phyloP scores from a whole-genome alignment of 2,797 vertebrate species.

The Eleutherodactylus coqui region DNA sequence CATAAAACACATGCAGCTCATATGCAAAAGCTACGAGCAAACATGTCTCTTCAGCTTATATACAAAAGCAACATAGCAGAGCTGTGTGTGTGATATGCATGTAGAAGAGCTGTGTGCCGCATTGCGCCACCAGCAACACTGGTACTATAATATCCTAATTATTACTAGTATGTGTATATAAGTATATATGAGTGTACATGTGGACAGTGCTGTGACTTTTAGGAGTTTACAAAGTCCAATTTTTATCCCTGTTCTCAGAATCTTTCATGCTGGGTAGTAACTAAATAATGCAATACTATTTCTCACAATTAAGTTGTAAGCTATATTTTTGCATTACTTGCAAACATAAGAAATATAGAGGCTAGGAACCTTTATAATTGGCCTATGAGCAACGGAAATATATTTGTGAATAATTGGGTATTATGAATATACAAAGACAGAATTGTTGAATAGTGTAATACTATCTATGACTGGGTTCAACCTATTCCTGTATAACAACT shows the following conservation, averaged over 20 bases:
- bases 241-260: neutral
- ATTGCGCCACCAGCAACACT: too few species aligned
- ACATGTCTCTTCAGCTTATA: too few species aligned
- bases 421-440: neutral
- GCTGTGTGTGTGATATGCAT: too few species aligned
- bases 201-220: neutral
- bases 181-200: neutral
- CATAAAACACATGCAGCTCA: too few species aligned
- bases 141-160: neutral
- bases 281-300: slow-evolving; percentile 25
- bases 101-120: too few species aligned
- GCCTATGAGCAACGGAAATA: neutral
- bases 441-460: neutral
- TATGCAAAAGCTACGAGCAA: too few species aligned
- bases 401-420: neutral
- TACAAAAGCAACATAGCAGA: too few species aligned
- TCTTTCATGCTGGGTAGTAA: slow-evolving; percentile 12
- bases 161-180: neutral
- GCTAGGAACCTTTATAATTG: neutral
- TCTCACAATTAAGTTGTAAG: neutral
- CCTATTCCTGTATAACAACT: too few species aligned
- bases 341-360: neutral
- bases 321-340: neutral
- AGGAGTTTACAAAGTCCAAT: slow-evolving; percentile 1
- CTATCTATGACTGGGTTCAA: too few species aligned